Percentiles rank a stretch among this genome's conserved stretches.
Conservation (phyloP, 1,140 invertebrate species). For the Belonocnema kinseyi region DNA sequence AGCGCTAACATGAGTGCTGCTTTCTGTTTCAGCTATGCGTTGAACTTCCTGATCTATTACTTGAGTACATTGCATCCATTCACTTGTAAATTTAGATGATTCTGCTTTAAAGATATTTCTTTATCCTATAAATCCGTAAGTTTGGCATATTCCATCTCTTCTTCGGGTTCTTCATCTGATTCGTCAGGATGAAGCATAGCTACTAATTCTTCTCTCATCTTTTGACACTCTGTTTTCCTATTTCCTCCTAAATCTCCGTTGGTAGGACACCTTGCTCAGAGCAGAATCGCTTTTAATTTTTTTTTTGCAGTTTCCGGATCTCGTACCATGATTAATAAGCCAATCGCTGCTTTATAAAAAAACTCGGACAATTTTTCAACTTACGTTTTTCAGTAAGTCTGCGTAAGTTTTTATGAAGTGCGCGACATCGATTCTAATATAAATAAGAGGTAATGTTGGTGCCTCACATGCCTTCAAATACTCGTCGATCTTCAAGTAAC, state of each 20-base stretch:
- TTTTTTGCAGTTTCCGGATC: background rate
- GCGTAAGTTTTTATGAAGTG: background rate
- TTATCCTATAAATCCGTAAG: background rate
- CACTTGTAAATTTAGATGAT: background rate
- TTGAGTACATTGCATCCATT: background rate
- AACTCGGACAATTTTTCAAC: background rate
- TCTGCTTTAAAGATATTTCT: background rate
- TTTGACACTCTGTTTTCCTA: background rate
- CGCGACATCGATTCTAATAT: background rate
- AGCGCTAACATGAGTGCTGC: background rate
- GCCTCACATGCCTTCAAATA: background rate
- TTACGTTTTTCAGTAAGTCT: background rate
- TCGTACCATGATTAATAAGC: background rate
- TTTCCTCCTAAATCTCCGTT: background rate
- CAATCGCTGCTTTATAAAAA: conserved; percentile 38
- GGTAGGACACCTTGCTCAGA: background rate
- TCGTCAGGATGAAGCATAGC: background rate
- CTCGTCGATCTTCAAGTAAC: background rate
- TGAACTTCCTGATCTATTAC: background rate
- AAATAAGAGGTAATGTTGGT: background rate
- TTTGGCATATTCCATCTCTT: background rate
- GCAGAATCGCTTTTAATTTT: background rate
- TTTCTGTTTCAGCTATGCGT: background rate
- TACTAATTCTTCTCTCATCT: background rate
- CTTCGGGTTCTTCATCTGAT: background rate